Base-by-base conservation (phyloP, 2,113 vertebrate species). In the Sinocyclocheilus anophthalmus region DNA sequence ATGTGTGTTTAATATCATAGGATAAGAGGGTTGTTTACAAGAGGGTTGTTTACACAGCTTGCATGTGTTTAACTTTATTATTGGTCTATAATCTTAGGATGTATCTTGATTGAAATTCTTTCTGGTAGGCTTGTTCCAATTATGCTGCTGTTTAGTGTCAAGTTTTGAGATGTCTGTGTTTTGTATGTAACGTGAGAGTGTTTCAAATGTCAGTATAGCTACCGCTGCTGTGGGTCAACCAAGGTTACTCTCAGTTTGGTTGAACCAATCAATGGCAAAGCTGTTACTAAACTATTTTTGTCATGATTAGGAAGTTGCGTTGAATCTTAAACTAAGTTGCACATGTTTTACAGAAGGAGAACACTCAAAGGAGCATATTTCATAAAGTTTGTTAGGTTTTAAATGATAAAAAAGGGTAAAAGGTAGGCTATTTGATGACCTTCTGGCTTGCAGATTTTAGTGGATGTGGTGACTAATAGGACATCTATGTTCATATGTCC, bases 101-200 rank as follows among this genome's bases (percentile, higher is more conserved):
- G 12, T 7, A 78, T 33, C 76, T 33, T 59, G 50, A 59, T 37
- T 5, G 10, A 53, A 77, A 77, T 77, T 77, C 33, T 72, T 72
- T 72, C 12, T 67, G 4, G 76, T 78, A 11, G 50, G 12, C 8
- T 59, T 78, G 13, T 78, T 55, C 3, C 14, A n/a, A 78, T 39
- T 59, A 59, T 20, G 30, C 26, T 57, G 50, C 50, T n/a, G 22
- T 53, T 55, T 33, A 57, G 50, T 11, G 11, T 78, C 16, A 78
- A 12, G 26, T 73, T 53, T 50, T 2, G 8, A 22, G n/a, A 12
- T 18, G 12, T 39, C 3, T 75, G 83, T 55, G 50, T 55, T 76
- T 39, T 77, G n/a, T 33, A 45, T 78, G 84, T 85, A 69, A 78
- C 67, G 18, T n/a, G 83, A 76, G 26, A 77, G 26, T 50, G 59